Evolutionary conservation across 1,140 invertebrate genomes (phyloP).

Genomic region (Drosophila santomea): DNA sequence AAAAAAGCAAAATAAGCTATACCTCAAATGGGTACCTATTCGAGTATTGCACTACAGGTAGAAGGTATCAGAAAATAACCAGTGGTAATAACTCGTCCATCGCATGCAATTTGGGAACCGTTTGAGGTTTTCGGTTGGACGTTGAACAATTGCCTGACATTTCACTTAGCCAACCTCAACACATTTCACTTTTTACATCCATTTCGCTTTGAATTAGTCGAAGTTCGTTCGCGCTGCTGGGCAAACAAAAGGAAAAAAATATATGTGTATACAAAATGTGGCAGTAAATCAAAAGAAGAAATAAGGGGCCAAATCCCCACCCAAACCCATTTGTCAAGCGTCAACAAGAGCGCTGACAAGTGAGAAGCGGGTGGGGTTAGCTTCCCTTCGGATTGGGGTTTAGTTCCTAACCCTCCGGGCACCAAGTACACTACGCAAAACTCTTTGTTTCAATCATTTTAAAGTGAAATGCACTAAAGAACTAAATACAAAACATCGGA

Average conservation of each 20-base stretch:
- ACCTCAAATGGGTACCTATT: background rate
- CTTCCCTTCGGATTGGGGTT: constrained; percentile 9
- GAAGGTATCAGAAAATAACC: constrained; percentile 30
- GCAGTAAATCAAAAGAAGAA: constrained; percentile 69
- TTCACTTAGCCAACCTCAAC: constrained; percentile 63
- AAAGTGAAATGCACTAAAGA: too few relatives aligned
- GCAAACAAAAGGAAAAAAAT: constrained; percentile 47
- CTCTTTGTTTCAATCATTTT: too few relatives aligned
- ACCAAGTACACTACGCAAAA: constrained; percentile 3
- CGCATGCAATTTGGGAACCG: constrained; percentile 48
- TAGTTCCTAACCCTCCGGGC: background rate
- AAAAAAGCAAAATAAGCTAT: too few relatives aligned
- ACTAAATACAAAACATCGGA: background rate
- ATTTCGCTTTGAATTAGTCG: constrained; percentile 62
- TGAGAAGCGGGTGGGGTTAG: constrained; percentile 47
- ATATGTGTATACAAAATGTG: constrained; percentile 55
- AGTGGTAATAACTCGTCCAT: constrained; percentile 48
- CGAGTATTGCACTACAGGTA: background rate
- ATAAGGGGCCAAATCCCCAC: constrained; percentile 9
- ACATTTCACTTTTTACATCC: constrained; percentile 60
- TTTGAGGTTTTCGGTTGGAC: constrained; percentile 45
- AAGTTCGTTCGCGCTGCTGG: constrained; percentile 32
- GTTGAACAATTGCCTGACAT: constrained; percentile 73
- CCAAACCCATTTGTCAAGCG: constrained; percentile 74
- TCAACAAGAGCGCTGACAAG: constrained; percentile 79